phyloP scores from a whole-genome alignment of 2,888 invertebrate species.

The Plebejus argus region DNA sequence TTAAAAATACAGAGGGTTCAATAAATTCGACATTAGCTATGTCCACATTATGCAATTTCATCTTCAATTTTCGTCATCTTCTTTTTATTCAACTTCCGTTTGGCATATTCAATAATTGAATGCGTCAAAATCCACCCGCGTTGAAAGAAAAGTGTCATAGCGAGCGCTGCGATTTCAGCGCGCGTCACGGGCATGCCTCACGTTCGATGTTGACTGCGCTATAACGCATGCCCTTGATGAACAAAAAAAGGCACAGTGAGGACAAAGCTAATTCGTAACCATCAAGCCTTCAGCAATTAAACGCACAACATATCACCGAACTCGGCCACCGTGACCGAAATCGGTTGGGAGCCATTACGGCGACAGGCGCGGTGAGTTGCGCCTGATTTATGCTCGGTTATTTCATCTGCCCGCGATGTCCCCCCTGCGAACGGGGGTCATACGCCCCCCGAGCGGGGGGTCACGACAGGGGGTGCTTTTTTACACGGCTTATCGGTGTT shows the following conservation, averaged over 20 bases:
- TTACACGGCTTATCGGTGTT: constrained; percentile 32
- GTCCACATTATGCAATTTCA: no score
- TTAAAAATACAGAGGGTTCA: background rate
- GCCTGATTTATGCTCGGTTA: constrained; percentile 71
- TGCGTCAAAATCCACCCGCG: no score
- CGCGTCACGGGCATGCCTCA: no score
- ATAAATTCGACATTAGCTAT: background rate
- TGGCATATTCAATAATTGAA: no score
- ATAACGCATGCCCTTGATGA: no score
- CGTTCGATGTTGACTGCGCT: no score
- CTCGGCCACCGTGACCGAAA: constrained; percentile 7
- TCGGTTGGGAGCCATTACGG: constrained; percentile 27
- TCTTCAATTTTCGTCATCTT: no score
- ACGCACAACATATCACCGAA: background rate
- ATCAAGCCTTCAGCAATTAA: background rate
- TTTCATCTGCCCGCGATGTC: constrained; percentile 62
- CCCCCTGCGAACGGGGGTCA: constrained; percentile 42
- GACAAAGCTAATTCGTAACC: no score
- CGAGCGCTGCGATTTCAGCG: no score
- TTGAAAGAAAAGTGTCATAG: no score
- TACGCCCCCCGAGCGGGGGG: constrained; percentile 33
- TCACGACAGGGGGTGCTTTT: constrained; percentile 33
- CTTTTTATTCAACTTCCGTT: no score
- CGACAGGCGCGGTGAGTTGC: constrained; percentile 50
- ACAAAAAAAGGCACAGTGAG: no score